These are phyloP conservation scores for Troilus luridus DNA, from an alignment of 2,888 invertebrate genomes.

Conservation along the genomic window DNA sequence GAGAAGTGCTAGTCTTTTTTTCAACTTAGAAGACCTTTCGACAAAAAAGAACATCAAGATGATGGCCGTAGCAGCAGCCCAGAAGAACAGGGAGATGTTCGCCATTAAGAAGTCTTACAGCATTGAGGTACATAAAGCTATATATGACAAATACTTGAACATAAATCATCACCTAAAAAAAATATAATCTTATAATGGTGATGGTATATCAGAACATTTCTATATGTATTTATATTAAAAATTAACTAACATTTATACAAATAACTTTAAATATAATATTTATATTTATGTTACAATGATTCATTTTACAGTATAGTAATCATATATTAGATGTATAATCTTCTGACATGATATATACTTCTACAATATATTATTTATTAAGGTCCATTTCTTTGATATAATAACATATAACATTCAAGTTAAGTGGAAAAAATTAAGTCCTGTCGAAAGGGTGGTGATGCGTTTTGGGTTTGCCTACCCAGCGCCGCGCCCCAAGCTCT, in stretches of 20 bases:
- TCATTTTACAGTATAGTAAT: not conserved
- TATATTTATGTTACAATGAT: not conserved
- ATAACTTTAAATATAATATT: not conserved
- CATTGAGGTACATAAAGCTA: slow-evolving; percentile 82
- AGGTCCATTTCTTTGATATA: not conserved
- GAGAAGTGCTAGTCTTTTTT: slow-evolving; percentile 56
- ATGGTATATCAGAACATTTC: not conserved
- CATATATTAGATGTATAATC: not conserved
- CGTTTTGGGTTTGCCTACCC: slow-evolving; percentile 23
- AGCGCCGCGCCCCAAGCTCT: not conserved
- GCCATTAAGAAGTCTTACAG: slow-evolving; percentile 97
- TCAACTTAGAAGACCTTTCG: slow-evolving; percentile 21
- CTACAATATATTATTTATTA: too few species aligned
- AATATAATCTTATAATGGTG: not conserved
- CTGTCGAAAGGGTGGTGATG: not conserved
- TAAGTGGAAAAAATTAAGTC: not conserved
- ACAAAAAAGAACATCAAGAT: slow-evolving; percentile 64
- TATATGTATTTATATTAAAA: not conserved
- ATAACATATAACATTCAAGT: not conserved
- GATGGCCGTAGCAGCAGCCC: slow-evolving; percentile 92
- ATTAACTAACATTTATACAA: not conserved
- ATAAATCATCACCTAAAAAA: not conserved
- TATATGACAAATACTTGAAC: too few species aligned
- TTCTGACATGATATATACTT: not conserved
- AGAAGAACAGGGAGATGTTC: slow-evolving; percentile 96